Conservation (phyloP, 2,888 invertebrate species). For the Syrphus vitripennis region DNA sequence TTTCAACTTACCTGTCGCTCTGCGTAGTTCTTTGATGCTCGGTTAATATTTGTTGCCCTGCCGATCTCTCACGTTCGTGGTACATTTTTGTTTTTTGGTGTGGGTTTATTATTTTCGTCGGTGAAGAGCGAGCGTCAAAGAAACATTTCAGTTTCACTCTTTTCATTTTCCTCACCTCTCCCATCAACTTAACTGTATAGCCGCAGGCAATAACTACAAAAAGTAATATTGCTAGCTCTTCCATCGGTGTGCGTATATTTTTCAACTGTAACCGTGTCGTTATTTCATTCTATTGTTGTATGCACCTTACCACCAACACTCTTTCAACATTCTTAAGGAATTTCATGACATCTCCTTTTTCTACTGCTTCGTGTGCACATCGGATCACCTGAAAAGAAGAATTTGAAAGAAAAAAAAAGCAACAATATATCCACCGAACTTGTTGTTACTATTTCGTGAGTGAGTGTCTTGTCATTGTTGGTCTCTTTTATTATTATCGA, state of each 20-base stretch:
- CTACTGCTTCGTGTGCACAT: slow-evolving; percentile 45
- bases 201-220: slow-evolving; percentile 19
- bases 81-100: slow-evolving; percentile 8
- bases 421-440: slow-evolving; percentile 35
- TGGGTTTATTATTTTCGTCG: slow-evolving; percentile 17
- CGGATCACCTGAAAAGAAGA: slow-evolving; percentile 41
- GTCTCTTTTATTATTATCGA: slow-evolving; percentile 60
- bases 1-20: slow-evolving; percentile 60
- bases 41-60: slow-evolving; percentile 1
- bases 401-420: slow-evolving; percentile 32
- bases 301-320: slow-evolving; percentile 60
- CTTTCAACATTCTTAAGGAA: slow-evolving; percentile 64
- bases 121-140: slow-evolving; percentile 29
- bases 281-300: neutral
- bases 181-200: slow-evolving; percentile 34
- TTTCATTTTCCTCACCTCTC: neutral
- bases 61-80: slow-evolving; percentile 35
- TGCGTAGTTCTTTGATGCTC: slow-evolving; percentile 35
- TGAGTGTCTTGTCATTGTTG: slow-evolving; percentile 63
- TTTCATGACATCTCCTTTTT: slow-evolving; percentile 60
- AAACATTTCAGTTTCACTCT: slow-evolving; percentile 56
- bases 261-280: neutral
- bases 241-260: slow-evolving; percentile 45
- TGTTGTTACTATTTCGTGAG: slow-evolving; percentile 32
- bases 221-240: slow-evolving; percentile 22